Evolutionary conservation across 2,888 invertebrate genomes (phyloP).

Genomic region (Drosophila fulvimacula): DNA sequence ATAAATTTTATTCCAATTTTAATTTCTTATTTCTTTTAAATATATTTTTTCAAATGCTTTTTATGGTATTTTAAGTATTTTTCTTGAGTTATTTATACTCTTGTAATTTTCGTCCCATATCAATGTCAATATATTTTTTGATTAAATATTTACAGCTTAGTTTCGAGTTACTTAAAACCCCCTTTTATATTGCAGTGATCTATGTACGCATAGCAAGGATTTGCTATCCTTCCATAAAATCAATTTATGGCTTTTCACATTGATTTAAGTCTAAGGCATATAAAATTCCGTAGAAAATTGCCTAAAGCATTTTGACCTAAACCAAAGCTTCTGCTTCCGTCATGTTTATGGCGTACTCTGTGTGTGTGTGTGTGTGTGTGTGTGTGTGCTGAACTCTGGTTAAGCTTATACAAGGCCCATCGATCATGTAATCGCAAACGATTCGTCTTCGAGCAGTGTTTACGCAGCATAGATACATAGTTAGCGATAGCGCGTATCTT

Average conservation of each 20-base stretch:
- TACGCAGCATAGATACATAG: slow-evolving; percentile 25
- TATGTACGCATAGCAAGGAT: background rate
- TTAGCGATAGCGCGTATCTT: slow-evolving; percentile 33
- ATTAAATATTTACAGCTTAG: background rate
- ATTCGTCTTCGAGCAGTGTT: slow-evolving; percentile 9
- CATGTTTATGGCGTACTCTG: background rate
- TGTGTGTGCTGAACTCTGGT: background rate
- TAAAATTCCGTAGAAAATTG: background rate
- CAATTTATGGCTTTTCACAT: background rate
- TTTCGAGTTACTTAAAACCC: background rate
- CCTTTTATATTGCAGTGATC: background rate
- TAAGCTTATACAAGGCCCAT: slow-evolving; percentile 14
- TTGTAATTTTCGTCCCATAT: background rate
- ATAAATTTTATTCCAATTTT: too few relatives aligned
- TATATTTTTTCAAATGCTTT: too few relatives aligned
- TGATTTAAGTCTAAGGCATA: background rate
- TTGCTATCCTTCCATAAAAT: background rate
- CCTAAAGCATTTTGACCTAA: background rate
- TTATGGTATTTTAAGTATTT: background rate
- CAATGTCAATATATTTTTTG: background rate
- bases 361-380: too few relatives aligned
- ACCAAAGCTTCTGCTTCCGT: slow-evolving; percentile 1
- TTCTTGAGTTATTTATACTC: background rate
- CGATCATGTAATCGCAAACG: slow-evolving; percentile 37
- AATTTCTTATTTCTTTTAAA: too few relatives aligned